These are phyloP conservation scores for Dermatophagoides farinae DNA, from an alignment of 1,140 invertebrate genomes.

Conservation along the genomic window DNA sequence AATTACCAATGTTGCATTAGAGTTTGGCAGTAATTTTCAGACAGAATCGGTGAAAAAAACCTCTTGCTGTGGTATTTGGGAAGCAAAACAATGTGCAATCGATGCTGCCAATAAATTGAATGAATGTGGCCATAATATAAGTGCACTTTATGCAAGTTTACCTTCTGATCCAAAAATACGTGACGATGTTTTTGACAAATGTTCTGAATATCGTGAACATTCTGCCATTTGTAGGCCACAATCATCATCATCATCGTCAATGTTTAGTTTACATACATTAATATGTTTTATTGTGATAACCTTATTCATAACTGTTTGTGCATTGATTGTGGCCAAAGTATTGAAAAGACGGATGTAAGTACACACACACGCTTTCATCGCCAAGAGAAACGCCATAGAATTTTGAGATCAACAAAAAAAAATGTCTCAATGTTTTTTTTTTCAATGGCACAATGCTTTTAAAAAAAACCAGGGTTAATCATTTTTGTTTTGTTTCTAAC, in stretches of 20 bases:
- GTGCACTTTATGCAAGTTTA: neutral
- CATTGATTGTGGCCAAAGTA: neutral
- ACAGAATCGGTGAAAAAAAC: neutral
- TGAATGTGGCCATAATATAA: neutral
- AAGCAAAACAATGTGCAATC: conserved; percentile 1
- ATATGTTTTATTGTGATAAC: neutral
- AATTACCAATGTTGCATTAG: neutral
- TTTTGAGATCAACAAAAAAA: neutral
- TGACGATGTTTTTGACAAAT: neutral
- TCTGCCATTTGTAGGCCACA: neutral
- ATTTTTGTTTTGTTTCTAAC: neutral
- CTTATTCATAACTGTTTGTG: neutral
- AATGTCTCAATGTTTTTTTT: neutral
- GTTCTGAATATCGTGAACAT: neutral
- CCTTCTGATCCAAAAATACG: neutral
- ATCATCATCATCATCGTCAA: neutral
- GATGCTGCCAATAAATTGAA: neutral
- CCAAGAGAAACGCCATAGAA: neutral
- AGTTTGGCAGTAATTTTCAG: neutral
- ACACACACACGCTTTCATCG: neutral
- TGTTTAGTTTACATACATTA: neutral
- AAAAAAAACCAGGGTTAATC: neutral
- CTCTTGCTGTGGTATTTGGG: neutral
- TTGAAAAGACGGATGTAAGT: neutral
- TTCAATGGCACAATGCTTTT: neutral